Evolutionary conservation across 2,797 vertebrate genomes (phyloP).

Genomic region (Tangara arthus): DNA sequence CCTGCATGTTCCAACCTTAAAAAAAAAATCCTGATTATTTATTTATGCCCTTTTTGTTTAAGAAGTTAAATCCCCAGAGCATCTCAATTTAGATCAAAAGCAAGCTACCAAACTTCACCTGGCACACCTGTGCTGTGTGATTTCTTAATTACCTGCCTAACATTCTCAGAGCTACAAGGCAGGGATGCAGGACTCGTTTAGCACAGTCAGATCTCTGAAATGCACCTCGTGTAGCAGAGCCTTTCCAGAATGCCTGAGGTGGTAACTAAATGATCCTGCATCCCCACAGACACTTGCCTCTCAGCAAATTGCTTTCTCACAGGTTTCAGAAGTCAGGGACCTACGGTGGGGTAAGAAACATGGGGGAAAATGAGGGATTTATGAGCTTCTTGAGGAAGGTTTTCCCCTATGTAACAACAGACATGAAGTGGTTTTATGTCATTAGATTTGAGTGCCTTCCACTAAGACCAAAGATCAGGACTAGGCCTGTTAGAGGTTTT

Average conservation of each 20-base stretch:
- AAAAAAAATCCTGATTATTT: constrained; percentile 72
- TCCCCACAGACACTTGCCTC: constrained; percentile 35
- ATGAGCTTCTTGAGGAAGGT: background rate
- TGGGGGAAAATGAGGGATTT: background rate
- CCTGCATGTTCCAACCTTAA: constrained; percentile 68
- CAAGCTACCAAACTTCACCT: constrained; percentile 77
- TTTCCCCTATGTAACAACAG: background rate
- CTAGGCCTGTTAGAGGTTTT: background rate
- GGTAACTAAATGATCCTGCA: constrained; percentile 23
- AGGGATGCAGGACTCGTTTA: constrained; percentile 43
- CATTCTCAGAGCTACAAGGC: constrained; percentile 70
- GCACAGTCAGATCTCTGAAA: constrained; percentile 60
- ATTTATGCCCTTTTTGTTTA: constrained; percentile 81
- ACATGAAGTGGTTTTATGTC: background rate
- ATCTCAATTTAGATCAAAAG: constrained; percentile 84
- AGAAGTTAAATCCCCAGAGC: constrained; percentile 83
- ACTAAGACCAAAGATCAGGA: background rate
- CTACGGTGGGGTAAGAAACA: background rate
- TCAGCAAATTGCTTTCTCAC: constrained; percentile 53
- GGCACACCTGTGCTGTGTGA: constrained; percentile 80
- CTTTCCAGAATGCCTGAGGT: constrained; percentile 72
- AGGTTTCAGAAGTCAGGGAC: constrained; percentile 7
- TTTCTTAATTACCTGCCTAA: constrained; percentile 77
- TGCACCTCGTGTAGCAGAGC: constrained; percentile 2
- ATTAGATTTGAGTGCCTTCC: background rate